Evolutionary conservation across 2,113 vertebrate species (phyloP).

Genomic region (Rutilus rutilus): DNA sequence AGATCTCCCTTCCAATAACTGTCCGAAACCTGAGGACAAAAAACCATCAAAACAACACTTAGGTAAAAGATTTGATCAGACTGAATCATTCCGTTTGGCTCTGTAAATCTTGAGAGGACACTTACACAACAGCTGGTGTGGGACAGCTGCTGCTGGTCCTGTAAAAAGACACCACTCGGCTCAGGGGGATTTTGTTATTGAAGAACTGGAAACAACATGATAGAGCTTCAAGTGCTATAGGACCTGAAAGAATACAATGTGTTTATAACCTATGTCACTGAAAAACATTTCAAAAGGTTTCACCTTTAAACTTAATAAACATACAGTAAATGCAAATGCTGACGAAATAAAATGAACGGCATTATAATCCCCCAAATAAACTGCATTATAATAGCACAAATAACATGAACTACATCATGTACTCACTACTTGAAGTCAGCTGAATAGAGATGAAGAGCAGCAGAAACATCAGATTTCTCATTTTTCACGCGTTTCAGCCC

Average conservation of each 20-base stretch:
- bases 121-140: neutral
- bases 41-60: neutral
- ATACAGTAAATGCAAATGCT: neutral
- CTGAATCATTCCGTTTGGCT: neutral
- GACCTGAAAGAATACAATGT: neutral
- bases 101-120: neutral
- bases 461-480: conserved; percentile 2
- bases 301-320: neutral
- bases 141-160: neutral
- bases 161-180: neutral
- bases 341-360: too few species aligned
- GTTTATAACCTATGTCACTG: neutral
- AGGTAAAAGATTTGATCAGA: neutral
- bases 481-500: neutral
- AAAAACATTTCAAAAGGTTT: neutral
- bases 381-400: neutral
- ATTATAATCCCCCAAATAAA: neutral
- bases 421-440: neutral
- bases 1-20: neutral
- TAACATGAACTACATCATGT: neutral
- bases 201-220: neutral
- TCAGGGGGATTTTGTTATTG: neutral
- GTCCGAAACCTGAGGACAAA: conserved; percentile 17
- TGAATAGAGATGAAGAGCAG: neutral
- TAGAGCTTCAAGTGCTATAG: neutral